These are phyloP conservation scores for Nasonovia ribisnigri DNA, from an alignment of 2,888 invertebrate species.

Conservation along the genomic window DNA sequence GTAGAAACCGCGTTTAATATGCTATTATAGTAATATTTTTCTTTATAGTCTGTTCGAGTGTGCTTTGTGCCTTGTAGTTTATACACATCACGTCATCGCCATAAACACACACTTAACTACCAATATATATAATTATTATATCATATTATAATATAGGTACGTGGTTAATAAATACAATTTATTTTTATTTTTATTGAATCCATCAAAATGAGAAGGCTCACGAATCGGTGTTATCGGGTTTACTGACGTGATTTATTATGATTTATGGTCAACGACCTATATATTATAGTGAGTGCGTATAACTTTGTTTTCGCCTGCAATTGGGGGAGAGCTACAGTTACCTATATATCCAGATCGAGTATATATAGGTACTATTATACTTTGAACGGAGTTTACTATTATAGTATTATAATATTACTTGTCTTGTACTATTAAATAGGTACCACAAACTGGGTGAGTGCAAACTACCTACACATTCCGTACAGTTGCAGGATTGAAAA, in stretches of 20 bases:
- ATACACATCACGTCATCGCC: background rate
- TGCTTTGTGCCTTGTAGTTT: background rate
- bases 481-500: background rate
- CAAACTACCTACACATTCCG: background rate
- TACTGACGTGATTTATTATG: conserved; percentile 35
- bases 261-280: conserved; percentile 22
- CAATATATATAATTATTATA: background rate
- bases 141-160: background rate
- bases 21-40: background rate
- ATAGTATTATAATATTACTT: background rate
- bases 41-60: background rate
- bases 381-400: background rate
- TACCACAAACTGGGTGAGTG: background rate
- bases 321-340: background rate
- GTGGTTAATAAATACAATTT: background rate
- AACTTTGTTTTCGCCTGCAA: background rate
- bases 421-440: background rate
- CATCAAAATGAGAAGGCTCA: conserved; percentile 1
- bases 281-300: background rate
- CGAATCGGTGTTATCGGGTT: background rate
- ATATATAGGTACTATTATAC: background rate
- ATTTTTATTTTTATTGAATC: conserved; percentile 29
- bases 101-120: background rate
- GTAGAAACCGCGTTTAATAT: background rate
- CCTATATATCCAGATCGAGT: background rate